phyloP scores from a whole-genome alignment of 2,113 vertebrate species.

The Sander lucioperca region DNA sequence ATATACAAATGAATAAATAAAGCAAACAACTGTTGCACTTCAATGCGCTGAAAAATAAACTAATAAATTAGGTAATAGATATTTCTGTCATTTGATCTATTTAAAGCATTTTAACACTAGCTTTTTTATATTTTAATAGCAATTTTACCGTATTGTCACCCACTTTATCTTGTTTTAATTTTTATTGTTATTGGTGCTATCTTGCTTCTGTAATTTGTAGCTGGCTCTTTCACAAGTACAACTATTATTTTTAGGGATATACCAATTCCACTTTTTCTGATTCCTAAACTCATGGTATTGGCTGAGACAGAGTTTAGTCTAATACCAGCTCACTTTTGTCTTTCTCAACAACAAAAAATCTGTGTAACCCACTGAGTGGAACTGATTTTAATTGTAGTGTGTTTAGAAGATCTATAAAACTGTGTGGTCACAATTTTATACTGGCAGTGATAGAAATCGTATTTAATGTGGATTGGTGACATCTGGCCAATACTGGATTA shows the following conservation, averaged over 20 bases:
- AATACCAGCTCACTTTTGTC: neutral
- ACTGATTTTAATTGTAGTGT: neutral
- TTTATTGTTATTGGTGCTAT: neutral
- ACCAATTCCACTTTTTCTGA: neutral
- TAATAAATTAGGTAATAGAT: neutral
- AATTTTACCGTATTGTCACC: neutral
- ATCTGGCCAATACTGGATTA: neutral
- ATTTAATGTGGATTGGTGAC: neutral
- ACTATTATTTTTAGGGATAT: neutral
- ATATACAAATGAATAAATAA: conserved; percentile 3
- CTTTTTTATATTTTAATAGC: neutral
- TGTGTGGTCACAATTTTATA: no score
- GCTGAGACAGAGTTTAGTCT: neutral
- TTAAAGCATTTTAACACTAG: neutral
- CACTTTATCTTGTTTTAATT: conserved; percentile 7
- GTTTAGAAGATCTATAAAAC: neutral
- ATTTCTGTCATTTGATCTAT: neutral
- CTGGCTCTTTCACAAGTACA: neutral
- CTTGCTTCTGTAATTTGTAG: conserved; percentile 10
- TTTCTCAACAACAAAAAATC: neutral
- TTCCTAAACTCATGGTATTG: neutral
- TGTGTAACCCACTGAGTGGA: neutral
- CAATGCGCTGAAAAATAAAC: neutral
- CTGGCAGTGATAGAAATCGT: neutral
- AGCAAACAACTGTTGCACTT: neutral